Evolutionary conservation across 2,113 vertebrate species (phyloP).

Genomic region (Pungitius pungitius): DNA sequence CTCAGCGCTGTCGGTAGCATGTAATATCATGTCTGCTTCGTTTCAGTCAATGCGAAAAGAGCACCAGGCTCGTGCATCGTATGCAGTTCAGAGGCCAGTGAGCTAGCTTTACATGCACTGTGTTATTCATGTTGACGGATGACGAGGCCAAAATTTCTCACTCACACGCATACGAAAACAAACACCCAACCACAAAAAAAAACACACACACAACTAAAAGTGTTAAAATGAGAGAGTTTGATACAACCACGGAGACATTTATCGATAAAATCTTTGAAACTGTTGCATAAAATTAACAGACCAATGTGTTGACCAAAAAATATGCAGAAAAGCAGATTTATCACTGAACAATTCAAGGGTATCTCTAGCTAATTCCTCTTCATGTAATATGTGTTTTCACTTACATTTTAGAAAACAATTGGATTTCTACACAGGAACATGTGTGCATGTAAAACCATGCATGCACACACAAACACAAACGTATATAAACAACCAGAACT

Average conservation of each 20-base stretch:
- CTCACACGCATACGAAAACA: neutral
- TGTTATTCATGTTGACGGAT: conserved; percentile 24
- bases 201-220: neutral
- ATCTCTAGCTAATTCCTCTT: conserved; percentile 28
- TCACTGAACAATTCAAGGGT: neutral
- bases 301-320: conserved; percentile 18
- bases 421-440: conserved; percentile 18
- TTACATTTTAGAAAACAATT: conserved; percentile 14
- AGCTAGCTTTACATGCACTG: conserved; percentile 2
- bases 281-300: conserved; percentile 28
- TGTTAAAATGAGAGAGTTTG: conserved; percentile 14
- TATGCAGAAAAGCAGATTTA: conserved; percentile 12
- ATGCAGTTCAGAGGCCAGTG: conserved; percentile 1
- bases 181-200: neutral
- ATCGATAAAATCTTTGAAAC: conserved; percentile 12
- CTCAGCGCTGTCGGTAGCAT: neutral
- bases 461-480: neutral
- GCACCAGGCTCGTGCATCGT: conserved; percentile 8
- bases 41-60: conserved; percentile 27
- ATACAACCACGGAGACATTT: conserved; percentile 22
- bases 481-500: conserved; percentile 3
- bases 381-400: conserved; percentile 15
- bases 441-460: conserved; percentile 15
- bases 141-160: conserved; percentile 20
- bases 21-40: conserved; percentile 24